phyloP scores from a whole-genome alignment of 2,888 invertebrate species.

The Lasioglossum morio region DNA sequence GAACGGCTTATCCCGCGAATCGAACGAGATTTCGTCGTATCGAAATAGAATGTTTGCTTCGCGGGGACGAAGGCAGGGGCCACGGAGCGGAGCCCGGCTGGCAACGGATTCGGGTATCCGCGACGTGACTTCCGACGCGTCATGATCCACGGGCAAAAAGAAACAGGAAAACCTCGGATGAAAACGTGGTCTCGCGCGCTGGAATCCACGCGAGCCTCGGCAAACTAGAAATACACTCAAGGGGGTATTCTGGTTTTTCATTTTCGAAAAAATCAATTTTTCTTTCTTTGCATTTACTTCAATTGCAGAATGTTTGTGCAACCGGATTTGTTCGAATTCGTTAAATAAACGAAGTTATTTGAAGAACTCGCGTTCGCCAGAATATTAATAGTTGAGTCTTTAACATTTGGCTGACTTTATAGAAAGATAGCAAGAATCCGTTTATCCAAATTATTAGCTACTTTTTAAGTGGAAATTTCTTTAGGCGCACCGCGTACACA shows the following conservation, averaged over 20 bases:
- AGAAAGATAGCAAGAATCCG: too few relatives aligned
- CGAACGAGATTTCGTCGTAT: constrained; percentile 46
- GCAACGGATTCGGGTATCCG: constrained; percentile 33
- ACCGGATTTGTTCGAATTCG: too few relatives aligned
- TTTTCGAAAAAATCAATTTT: background rate
- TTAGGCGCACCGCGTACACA: too few relatives aligned
- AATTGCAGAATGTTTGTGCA: too few relatives aligned
- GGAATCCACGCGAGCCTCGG: background rate
- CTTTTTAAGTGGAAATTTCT: too few relatives aligned
- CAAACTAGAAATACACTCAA: background rate
- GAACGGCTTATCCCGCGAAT: constrained; percentile 47
- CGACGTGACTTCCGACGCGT: constrained; percentile 39
- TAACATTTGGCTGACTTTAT: too few relatives aligned
- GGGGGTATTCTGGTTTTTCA: background rate
- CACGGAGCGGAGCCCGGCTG: background rate
- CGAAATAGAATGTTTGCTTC: constrained; percentile 51
- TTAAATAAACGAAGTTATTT: too few relatives aligned
- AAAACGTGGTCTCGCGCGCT: background rate
- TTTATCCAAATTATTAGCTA: too few relatives aligned
- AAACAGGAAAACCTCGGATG: background rate
- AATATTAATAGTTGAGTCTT: too few relatives aligned
- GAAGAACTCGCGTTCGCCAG: too few relatives aligned
- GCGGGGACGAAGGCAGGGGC: constrained; percentile 23
- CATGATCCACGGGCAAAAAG: constrained; percentile 25
- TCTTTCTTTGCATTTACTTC: too few relatives aligned